Conservation (phyloP, 2,113 vertebrate genomes). For the Vulpes vulpes region DNA sequence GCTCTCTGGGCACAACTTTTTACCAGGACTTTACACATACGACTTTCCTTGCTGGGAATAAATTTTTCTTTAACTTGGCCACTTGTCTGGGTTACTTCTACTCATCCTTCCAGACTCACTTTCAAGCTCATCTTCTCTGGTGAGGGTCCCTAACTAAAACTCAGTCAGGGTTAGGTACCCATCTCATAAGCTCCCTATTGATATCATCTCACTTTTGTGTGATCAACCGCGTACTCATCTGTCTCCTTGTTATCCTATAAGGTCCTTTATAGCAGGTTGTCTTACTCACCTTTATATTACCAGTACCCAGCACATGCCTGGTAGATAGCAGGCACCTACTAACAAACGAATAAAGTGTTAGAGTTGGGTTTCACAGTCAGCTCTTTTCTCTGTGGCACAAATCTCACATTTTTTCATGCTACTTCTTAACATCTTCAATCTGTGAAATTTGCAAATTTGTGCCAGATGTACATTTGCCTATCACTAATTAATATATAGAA, state of each 20-base stretch:
- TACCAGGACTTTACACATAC: background rate
- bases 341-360: conserved; percentile 43
- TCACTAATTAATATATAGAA: conserved; percentile 34
- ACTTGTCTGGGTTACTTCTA: conserved; percentile 13
- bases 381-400: conserved; percentile 61
- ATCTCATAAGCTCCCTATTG: background rate
- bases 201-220: background rate
- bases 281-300: conserved; percentile 11
- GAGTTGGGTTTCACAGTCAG: conserved; percentile 69
- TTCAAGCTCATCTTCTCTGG: background rate
- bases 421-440: conserved; percentile 18
- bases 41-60: background rate
- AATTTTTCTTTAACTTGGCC: background rate
- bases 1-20: background rate
- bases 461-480: background rate
- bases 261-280: background rate
- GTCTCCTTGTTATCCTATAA: background rate
- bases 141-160: background rate
- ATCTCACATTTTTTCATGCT: conserved; percentile 61
- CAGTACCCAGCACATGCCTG: conserved; percentile 17
- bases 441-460: conserved; percentile 35
- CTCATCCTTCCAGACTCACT: background rate
- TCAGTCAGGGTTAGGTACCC: background rate
- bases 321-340: conserved; percentile 15
- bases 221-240: background rate